A percentile compares a stretch with the other conserved stretches of the same genome.
Evolutionary conservation across 2,113 vertebrate species (phyloP).

Genomic region (Oreotrochilus melanogaster): DNA sequence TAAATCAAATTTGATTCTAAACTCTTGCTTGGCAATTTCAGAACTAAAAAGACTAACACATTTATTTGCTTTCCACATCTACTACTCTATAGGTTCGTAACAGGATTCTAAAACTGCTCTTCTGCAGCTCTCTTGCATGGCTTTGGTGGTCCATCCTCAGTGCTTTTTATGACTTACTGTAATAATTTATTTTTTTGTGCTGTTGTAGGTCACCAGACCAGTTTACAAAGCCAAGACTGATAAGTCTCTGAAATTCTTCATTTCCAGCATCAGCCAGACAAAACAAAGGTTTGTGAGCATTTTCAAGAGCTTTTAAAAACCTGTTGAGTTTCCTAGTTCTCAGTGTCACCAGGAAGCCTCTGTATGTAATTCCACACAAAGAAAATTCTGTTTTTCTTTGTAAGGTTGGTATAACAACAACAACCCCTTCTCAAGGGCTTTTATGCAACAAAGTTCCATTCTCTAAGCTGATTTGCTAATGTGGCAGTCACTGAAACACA

Average conservation of each 20-base stretch:
- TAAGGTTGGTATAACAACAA: background rate
- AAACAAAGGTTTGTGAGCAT: slow-evolving; percentile 55
- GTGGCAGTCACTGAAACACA: background rate
- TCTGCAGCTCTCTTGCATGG: background rate
- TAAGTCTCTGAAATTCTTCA: slow-evolving; percentile 72
- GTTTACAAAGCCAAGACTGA: slow-evolving; percentile 69
- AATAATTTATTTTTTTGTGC: background rate
- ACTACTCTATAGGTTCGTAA: background rate
- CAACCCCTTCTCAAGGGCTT: background rate
- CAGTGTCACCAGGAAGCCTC: background rate
- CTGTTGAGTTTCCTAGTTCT: background rate
- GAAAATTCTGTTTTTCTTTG: background rate
- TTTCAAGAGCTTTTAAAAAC: background rate
- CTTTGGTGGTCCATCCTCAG: background rate
- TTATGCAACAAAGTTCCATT: background rate
- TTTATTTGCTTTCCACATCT: background rate
- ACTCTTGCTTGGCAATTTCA: background rate
- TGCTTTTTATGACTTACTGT: background rate
- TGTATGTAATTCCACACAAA: background rate
- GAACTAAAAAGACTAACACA: slow-evolving; percentile 48
- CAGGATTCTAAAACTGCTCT: background rate
- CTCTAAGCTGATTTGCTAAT: background rate
- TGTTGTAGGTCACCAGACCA: slow-evolving; percentile 79
- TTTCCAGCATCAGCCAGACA: slow-evolving; percentile 70
- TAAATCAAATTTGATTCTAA: background rate